phyloP scores from a whole-genome alignment of 1,140 invertebrate genomes.

The Drosophila kurseongensis region DNA sequence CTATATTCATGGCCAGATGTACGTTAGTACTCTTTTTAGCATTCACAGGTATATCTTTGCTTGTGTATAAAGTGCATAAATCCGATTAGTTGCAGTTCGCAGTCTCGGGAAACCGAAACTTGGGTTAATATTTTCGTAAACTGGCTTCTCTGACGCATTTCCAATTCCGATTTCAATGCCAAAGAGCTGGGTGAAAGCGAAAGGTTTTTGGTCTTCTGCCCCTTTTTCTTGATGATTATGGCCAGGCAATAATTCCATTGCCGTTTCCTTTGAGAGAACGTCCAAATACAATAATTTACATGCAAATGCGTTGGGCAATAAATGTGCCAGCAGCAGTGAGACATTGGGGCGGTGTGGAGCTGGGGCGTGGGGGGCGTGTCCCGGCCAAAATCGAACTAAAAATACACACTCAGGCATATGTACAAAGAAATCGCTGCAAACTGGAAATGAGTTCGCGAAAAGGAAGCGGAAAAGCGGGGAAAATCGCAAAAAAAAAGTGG shows the following conservation, averaged over 20 bases:
- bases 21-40: no score
- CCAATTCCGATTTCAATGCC: background rate
- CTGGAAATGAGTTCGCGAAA: slow-evolving; percentile 53
- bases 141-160: background rate
- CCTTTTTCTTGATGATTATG: slow-evolving; percentile 38
- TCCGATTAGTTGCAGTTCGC: slow-evolving; percentile 1
- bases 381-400: slow-evolving; percentile 44
- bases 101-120: background rate
- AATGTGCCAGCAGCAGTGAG: slow-evolving; percentile 67
- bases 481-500: slow-evolving; percentile 5
- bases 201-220: background rate
- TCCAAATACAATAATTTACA: slow-evolving; percentile 76
- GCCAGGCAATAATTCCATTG: slow-evolving; percentile 52
- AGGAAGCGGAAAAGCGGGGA: slow-evolving; percentile 19
- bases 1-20: no score
- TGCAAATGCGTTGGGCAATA: slow-evolving; percentile 76
- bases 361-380: slow-evolving; percentile 6
- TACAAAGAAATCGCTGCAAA: slow-evolving; percentile 35
- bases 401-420: slow-evolving; percentile 11
- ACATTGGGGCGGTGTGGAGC: slow-evolving; percentile 17
- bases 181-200: no score
- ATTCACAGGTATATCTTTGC: no score
- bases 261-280: slow-evolving; percentile 44
- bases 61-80: background rate
- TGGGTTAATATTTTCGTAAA: slow-evolving; percentile 1